Evolutionary conservation across 2,888 invertebrate genomes (phyloP), one percentile per base, ranked within the genome.

Genomic region (Druceiella hillmani): DNA sequence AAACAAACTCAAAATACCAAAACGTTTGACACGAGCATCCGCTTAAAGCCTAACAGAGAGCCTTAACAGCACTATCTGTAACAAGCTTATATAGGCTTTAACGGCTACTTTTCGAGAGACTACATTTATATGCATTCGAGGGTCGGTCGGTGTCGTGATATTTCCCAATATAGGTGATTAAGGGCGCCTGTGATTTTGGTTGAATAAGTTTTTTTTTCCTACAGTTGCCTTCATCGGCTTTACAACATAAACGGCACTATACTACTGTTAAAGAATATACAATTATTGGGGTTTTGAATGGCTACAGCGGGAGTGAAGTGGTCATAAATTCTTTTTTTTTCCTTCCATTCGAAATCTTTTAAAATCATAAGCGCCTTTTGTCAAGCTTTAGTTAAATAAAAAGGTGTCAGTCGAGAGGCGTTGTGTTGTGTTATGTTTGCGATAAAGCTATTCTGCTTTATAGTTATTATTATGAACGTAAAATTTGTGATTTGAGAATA

Each of bases 11-110:
- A 66, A 68, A 67, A 68, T 69, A 69, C 66, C 66, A 64, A 69
- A 67, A 67, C 69, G 67, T 66, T 71, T 69, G 71, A 70, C 71
- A 68, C 68, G 69, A 67, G 70, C 71, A 72, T 71, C 71, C 70
- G 70, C 65, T n/a, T n/a, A n/a, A n/a, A n/a, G n/a, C n/a, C n/a
- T n/a, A n/a, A n/a, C n/a, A n/a, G n/a, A n/a, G n/a, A n/a, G n/a
- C n/a, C n/a, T n/a, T n/a, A n/a, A n/a, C n/a, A n/a, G n/a, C n/a
- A n/a, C n/a, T n/a, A n/a, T n/a, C n/a, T n/a, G n/a, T n/a, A n/a
- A n/a, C n/a, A 50, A 54, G 43, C 54, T 39, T 66, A 65, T 61
- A 52, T 64, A 53, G 50, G 64, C 67, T 57, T 57, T 69, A 64
- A 28, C 43, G 49, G 49, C 53, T 63, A 65, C 62, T 63, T 64